Base-by-base conservation (phyloP, 2,797 vertebrate species). In the Cyclura pinguis region DNA sequence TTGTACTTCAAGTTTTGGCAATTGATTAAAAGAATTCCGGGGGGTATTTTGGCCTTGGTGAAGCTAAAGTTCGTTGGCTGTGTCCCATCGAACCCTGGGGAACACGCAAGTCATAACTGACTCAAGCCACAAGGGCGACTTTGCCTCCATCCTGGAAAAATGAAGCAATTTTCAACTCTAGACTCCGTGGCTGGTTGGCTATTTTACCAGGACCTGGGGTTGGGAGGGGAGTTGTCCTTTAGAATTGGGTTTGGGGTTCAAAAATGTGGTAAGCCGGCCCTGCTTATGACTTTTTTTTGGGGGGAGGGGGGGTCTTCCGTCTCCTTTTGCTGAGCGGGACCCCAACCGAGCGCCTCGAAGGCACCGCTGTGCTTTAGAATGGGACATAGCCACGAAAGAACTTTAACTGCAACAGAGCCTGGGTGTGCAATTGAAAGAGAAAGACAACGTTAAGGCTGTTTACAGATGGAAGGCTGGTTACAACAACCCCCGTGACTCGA, bases 1-100 rank as follows among this genome's bases (percentile, higher is more conserved):
- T 95, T 97, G 97, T 95, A 93, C 95, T 97, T 96, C 95, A 96
- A 96, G 95, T 98, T 98, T 87, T 98, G 97, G 97, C 97, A 97
- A 97, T 96, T 96, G 92, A 97, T 96, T 95, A 96, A 94, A 96
- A 96, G 95, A 96, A 93, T 96, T 92, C 91, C 93, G 74, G 95
- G 94, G 91, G 91, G 92, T 42, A 64, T 90, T 57, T 10, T 32
- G 38, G n/a, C 59, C 35, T 13, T 69, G 62, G 29, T 57, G 62
- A 14, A 55, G 78, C 50, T 81, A 38, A 57, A 73, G 22, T 38
- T 29, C 73, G 50, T 42, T 5, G 29, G n/a, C 64, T 80, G 14
- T 9, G 62, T 77, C 74, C 73, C 55, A 9, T 62, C 18, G 24
- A 64, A 86, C 22, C 9, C 50, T 20, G 9, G 29, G 32, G 55